Evolutionary conservation across 2,797 vertebrate genomes (phyloP).

Genomic region (Pterois miles): DNA sequence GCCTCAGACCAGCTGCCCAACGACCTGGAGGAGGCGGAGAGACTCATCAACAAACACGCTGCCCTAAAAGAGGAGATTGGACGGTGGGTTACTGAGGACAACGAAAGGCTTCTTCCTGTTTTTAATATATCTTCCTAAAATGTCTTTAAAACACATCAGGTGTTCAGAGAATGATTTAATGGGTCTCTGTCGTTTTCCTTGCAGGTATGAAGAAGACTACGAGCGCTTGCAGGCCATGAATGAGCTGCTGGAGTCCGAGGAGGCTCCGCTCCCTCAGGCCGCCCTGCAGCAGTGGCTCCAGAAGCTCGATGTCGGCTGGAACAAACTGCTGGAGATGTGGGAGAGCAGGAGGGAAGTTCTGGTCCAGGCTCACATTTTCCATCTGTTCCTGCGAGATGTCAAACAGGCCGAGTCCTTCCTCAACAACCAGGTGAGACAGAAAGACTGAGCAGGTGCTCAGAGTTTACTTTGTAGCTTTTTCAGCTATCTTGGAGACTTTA

Average conservation of each 20-base stretch:
- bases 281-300: conserved; percentile 95
- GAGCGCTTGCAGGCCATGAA: conserved; percentile 92
- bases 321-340: conserved; percentile 94
- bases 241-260: conserved; percentile 90
- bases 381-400: conserved; percentile 92
- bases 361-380: conserved; percentile 93
- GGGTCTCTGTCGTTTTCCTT: not conserved
- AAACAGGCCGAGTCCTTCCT: conserved; percentile 89
- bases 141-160: not conserved
- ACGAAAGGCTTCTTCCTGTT: not conserved
- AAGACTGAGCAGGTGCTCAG: not conserved
- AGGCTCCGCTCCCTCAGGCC: conserved; percentile 87
- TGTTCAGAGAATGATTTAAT: not conserved
- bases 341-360: conserved; percentile 89
- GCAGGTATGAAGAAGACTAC: conserved; percentile 91
- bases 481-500: not conserved
- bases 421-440: conserved; percentile 87
- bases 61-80: conserved; percentile 95
- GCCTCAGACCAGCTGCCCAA: conserved; percentile 87
- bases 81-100: conserved; percentile 54
- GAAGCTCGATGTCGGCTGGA: conserved; percentile 94
- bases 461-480: not conserved
- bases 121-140: too few relatives aligned
- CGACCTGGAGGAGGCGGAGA: conserved; percentile 87
- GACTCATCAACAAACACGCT: conserved; percentile 87